Evolutionary conservation across 2,113 vertebrate genomes (phyloP).

Genomic region (Climacteris rufus): DNA sequence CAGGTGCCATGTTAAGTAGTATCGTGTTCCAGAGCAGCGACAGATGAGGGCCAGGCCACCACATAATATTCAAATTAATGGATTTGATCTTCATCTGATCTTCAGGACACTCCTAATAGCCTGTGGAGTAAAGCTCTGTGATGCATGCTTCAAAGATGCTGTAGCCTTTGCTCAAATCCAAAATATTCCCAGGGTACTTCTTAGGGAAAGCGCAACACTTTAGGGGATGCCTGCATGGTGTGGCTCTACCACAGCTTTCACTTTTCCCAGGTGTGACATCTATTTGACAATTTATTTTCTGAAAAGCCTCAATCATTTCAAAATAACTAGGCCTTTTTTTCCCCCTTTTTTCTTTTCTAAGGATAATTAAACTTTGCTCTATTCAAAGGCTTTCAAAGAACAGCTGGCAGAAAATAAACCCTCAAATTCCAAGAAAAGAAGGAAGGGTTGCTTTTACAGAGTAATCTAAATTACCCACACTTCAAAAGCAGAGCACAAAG

Average conservation of each 20-base stretch:
- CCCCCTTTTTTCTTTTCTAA: background rate
- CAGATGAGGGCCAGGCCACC: background rate
- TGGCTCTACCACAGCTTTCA: background rate
- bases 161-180: background rate
- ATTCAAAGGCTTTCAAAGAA: conserved; percentile 43
- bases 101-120: background rate
- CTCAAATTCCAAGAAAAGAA: conserved; percentile 4
- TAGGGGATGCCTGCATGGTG: background rate
- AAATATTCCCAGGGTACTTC: background rate
- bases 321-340: background rate
- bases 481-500: conserved; percentile 8
- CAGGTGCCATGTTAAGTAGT: background rate
- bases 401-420: conserved; percentile 40
- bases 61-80: background rate
- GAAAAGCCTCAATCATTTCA: conserved; percentile 21
- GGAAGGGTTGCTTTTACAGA: conserved; percentile 9
- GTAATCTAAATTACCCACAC: conserved; percentile 6
- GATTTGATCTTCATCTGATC: background rate
- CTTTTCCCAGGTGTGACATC: background rate
- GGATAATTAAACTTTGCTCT: conserved; percentile 47
- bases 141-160: too few relatives aligned
- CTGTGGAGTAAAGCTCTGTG: background rate
- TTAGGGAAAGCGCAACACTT: background rate
- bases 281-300: conserved; percentile 18
- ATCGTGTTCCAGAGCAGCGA: background rate